Evolutionary conservation across 2,888 invertebrate genomes (phyloP).

Genomic region (Lamproptera curius): DNA sequence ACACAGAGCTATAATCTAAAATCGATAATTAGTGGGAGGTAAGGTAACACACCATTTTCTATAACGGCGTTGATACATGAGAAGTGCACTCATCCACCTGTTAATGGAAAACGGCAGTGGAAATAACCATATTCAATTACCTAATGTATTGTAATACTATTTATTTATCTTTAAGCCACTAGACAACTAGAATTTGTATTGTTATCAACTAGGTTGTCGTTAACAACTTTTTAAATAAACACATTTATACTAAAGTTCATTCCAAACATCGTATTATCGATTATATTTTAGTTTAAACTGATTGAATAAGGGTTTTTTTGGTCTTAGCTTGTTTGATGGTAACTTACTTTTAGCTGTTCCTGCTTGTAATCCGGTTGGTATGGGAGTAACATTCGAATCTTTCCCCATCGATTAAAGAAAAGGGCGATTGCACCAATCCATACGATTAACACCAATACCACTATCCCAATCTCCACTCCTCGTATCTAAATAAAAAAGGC

Average conservation of each 20-base stretch:
- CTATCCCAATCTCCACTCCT: constrained; percentile 94
- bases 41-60: constrained; percentile 54
- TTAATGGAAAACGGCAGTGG: constrained; percentile 26
- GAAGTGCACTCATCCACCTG: constrained; percentile 61
- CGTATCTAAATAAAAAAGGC: constrained; percentile 83
- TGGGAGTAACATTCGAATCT: constrained; percentile 93
- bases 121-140: constrained; percentile 10
- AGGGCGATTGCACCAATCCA: constrained; percentile 93
- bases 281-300: too few relatives aligned
- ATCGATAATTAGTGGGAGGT: constrained; percentile 27
- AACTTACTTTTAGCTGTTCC: constrained; percentile 85
- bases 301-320: too few relatives aligned
- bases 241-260: too few relatives aligned
- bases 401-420: constrained; percentile 94
- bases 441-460: constrained; percentile 87
- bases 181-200: too few relatives aligned
- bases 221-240: too few relatives aligned
- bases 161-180: too few relatives aligned
- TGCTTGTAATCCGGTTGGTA: constrained; percentile 95
- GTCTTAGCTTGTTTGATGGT: too few relatives aligned
- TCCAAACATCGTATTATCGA: too few relatives aligned
- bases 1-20: constrained; percentile 19
- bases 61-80: constrained; percentile 50
- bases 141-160: too few relatives aligned
- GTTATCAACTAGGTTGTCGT: too few relatives aligned